Evolutionary conservation across 2,113 vertebrate species (phyloP).

Genomic region (Ivindomyrus marchei): DNA sequence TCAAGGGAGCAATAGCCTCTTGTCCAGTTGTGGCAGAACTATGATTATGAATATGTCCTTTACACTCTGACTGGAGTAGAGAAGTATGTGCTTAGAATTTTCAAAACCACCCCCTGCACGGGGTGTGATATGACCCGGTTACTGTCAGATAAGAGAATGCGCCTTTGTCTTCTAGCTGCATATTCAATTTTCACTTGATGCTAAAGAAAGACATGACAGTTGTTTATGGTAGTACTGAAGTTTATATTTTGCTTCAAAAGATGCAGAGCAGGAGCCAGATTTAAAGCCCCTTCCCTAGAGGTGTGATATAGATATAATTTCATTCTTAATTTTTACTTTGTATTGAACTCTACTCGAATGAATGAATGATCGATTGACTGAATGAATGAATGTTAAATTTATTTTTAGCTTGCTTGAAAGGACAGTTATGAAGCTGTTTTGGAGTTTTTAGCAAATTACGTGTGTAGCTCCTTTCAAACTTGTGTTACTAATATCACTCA

Average conservation of each 20-base stretch:
- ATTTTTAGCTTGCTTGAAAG: neutral
- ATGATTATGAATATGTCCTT: conserved; percentile 1
- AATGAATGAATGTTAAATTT: neutral
- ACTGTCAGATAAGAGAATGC: neutral
- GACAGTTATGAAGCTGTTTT: neutral
- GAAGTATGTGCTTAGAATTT: neutral
- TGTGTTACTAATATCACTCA: neutral
- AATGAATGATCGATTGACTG: neutral
- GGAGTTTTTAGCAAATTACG: neutral
- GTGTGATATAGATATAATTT: neutral
- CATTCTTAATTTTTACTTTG: neutral
- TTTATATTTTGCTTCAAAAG: neutral
- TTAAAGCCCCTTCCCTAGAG: neutral
- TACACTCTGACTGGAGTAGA: neutral
- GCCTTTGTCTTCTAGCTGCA: neutral
- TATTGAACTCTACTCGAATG: neutral
- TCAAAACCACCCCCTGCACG: no score
- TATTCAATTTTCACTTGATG: neutral
- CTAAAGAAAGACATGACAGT: neutral
- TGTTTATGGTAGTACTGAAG: neutral
- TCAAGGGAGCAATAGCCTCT: neutral
- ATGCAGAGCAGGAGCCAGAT: neutral
- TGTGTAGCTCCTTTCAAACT: neutral
- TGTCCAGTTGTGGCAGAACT: neutral
- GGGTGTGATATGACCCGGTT: neutral